Conservation (phyloP, 2,888 invertebrate genomes). For the Fabriciana adippe region DNA sequence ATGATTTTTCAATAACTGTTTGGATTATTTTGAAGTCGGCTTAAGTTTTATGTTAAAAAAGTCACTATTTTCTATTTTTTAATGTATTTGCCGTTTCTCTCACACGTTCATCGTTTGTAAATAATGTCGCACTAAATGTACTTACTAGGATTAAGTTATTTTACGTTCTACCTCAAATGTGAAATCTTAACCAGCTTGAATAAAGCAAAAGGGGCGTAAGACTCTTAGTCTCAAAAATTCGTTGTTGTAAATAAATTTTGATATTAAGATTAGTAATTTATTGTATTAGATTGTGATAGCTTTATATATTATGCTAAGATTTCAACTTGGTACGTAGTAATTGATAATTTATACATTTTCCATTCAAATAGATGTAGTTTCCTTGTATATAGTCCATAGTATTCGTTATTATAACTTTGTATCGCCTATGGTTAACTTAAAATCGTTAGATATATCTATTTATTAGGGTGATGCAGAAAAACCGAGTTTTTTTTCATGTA, state of each 20-base stretch:
- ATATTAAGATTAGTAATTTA: constrained; percentile 62
- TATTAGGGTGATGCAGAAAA: too few relatives aligned
- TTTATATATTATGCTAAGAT: constrained; percentile 47
- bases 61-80: constrained; percentile 3
- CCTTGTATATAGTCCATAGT: constrained; percentile 55
- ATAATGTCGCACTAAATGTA: constrained; percentile 48
- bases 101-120: constrained; percentile 45
- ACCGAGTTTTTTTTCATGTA: too few relatives aligned
- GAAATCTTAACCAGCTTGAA: constrained; percentile 42
- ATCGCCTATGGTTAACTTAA: too few relatives aligned
- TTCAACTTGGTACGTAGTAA: constrained; percentile 37
- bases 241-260: constrained; percentile 43
- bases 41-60: neutral
- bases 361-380: constrained; percentile 37
- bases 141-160: constrained; percentile 54
- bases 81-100: constrained; percentile 5
- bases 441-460: too few relatives aligned
- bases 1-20: too few relatives aligned
- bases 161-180: constrained; percentile 77
- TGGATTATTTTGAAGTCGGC: too few relatives aligned
- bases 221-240: constrained; percentile 31
- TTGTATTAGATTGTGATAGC: constrained; percentile 76
- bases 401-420: constrained; percentile 1
- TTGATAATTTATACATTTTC: constrained; percentile 37
- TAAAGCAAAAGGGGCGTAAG: constrained; percentile 24